Conservation (phyloP, 2,113 vertebrate species). For the Heteronetta atricapilla region DNA sequence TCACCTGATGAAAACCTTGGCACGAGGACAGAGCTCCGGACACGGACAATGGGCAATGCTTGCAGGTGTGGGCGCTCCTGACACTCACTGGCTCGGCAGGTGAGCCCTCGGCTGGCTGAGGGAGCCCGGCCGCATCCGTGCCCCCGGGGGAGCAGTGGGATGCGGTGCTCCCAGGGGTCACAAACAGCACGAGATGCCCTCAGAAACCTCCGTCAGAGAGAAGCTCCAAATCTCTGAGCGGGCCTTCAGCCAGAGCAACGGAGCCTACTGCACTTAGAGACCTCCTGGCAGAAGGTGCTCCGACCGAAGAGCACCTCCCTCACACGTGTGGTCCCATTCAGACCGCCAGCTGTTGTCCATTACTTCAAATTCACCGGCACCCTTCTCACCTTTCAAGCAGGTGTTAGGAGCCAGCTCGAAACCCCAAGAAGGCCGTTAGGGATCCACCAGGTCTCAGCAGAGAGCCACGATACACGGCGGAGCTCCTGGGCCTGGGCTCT, state of each 20-base stretch:
- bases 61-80: background rate
- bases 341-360: rapidly evolving
- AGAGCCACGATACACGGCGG: rapidly evolving
- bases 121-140: background rate
- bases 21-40: rapidly evolving
- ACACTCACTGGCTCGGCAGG: background rate
- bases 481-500: background rate
- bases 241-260: background rate
- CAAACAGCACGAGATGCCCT: background rate
- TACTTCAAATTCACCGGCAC: background rate
- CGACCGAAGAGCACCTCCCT: background rate
- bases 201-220: background rate
- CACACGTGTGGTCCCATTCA: background rate
- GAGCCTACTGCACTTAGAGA: background rate
- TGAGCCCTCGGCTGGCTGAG: background rate
- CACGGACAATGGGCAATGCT: rapidly evolving
- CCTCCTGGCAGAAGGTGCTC: background rate
- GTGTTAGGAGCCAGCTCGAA: background rate
- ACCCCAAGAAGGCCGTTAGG: rapidly evolving
- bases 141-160: rapidly evolving
- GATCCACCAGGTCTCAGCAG: background rate
- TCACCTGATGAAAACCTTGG: background rate
- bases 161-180: background rate
- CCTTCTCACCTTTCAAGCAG: background rate
- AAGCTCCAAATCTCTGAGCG: background rate